Evolutionary conservation across 2,888 invertebrate genomes (phyloP), one percentile per base, ranked within the genome.

Genomic region (Nudaria mundana): DNA sequence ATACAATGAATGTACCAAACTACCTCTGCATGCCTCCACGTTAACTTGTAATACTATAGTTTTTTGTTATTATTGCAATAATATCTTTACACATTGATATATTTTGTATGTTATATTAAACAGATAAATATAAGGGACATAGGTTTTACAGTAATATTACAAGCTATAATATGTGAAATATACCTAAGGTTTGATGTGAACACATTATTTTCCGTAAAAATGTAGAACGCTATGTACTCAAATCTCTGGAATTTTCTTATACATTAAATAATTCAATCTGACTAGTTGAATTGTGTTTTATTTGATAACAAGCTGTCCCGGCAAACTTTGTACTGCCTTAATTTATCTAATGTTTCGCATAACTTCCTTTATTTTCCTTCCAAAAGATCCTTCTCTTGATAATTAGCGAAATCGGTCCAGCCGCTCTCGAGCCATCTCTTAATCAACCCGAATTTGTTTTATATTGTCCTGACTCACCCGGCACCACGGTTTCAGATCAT

Each of bases 1-100:
- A n/a, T 62, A 63, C 67, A 66, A 66, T 53, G 65, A 58, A 66
- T 55, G 59, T 74, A 82, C 79, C 85, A 70, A 86, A 70, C 87
- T 87, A 87, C 87, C 87, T 87, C 87, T 74, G 75, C 73, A 78
- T 76, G 82, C 83, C 86, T 86, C 81, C 77, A 76, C 72, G 61
- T 66, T 66, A 73, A 73, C 68, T 76, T 76, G 66, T 79, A 53
- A 74, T 67, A n/a, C n/a, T 74, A 78, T 80, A 82, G 68, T 46
- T 35, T 71, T 77, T 84, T 81, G 81, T 85, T 82, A 74, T 63
- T 60, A 56, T 58, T 63, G 57, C 59, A 52, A 60, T 58, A 51
- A n/a, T 66, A 69, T 68, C 59, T 69, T 63, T 75, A 78, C 71
- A 69, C 64, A 64, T 70, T 69, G 67, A 64, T 63, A 65, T 77